Percentiles rank a stretch among this genome's conserved stretches.
Conservation (phyloP, 2,797 vertebrate species). For the Xiphorhynchus erythropygius region DNA sequence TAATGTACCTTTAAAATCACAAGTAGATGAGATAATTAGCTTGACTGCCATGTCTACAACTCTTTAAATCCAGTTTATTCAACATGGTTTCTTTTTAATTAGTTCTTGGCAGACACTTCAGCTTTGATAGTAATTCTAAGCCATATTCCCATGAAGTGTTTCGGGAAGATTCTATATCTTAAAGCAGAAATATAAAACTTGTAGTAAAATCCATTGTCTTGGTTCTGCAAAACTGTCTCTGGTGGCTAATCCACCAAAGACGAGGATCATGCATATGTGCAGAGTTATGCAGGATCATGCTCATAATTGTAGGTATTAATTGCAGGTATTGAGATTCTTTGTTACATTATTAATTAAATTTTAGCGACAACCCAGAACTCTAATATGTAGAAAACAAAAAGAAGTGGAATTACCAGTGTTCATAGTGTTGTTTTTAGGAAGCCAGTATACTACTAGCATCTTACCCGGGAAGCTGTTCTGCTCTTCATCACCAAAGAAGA, state of each 20-base stretch:
- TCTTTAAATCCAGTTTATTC: conserved; percentile 7
- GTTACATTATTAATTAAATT: neutral
- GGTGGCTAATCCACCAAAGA: neutral
- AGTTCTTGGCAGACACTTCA: conserved; percentile 46
- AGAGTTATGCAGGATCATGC: neutral
- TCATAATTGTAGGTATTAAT: neutral
- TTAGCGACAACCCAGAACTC: neutral
- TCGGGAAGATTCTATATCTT: neutral
- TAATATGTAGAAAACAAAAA: neutral
- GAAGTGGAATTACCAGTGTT: neutral
- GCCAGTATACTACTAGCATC: neutral
- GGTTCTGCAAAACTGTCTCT: neutral
- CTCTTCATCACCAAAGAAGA: neutral
- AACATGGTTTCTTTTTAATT: conserved; percentile 61
- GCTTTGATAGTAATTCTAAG: conserved; percentile 30
- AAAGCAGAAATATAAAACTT: conserved; percentile 28
- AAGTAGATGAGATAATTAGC: conserved; percentile 38
- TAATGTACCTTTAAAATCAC: neutral
- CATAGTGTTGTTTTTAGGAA: neutral
- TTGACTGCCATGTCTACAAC: neutral
- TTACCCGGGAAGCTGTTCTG: neutral
- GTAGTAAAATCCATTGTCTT: neutral
- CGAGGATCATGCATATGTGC: neutral
- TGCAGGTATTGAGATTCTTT: neutral
- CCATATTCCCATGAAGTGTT: conserved; percentile 7